Conservation (phyloP, 2,888 invertebrate species). For the Xylota sylvarum region DNA sequence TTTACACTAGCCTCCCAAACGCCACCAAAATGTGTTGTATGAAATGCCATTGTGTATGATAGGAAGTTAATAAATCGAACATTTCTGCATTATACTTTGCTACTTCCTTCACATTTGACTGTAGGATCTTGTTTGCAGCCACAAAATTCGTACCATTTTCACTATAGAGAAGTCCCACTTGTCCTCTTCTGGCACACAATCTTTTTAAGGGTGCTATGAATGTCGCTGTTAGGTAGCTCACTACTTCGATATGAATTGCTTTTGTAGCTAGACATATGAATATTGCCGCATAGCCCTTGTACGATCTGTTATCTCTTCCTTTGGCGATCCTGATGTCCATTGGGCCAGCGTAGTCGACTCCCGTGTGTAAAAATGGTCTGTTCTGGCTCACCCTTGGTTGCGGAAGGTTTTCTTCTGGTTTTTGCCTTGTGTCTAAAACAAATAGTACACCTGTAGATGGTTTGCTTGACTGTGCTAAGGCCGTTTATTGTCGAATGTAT, state of each 20-base stretch:
- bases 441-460: not conserved
- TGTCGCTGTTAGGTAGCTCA: slow-evolving; percentile 10
- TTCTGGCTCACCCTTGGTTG: not conserved
- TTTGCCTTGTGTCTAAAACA: not conserved
- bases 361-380: slow-evolving; percentile 8
- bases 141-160: too few relatives aligned
- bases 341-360: slow-evolving; percentile 33
- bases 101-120: not conserved
- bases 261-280: slow-evolving; percentile 26
- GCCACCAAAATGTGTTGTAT: too few relatives aligned
- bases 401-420: not conserved
- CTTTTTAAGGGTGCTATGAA: not conserved
- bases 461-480: not conserved
- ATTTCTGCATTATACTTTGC: not conserved
- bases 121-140: slow-evolving; percentile 12
- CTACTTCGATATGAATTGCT: slow-evolving; percentile 1
- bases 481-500: not conserved
- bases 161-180: not conserved
- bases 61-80: not conserved
- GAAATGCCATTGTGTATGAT: not conserved
- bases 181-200: not conserved
- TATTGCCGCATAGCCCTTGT: slow-evolving; percentile 38
- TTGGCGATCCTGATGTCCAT: slow-evolving; percentile 20
- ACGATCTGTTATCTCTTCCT: slow-evolving; percentile 19
- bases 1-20: too few relatives aligned